These are phyloP conservation scores for Poecile atricapillus DNA, from an alignment of 2,113 vertebrate genomes.

Conservation along the genomic window DNA sequence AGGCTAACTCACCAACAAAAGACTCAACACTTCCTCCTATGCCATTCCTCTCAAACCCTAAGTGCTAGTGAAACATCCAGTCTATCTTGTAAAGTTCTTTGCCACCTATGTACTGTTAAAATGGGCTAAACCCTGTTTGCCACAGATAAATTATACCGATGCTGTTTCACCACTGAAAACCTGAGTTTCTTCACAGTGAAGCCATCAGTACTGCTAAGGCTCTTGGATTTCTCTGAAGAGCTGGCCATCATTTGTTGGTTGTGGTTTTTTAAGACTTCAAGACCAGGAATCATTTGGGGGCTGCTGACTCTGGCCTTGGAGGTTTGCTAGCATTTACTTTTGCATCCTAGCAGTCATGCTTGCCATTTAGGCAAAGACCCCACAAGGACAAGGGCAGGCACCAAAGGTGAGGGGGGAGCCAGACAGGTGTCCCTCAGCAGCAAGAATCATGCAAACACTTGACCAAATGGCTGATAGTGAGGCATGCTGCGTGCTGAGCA, in stretches of 20 bases:
- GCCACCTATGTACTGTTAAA: background rate
- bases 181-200: background rate
- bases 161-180: background rate
- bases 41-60: background rate
- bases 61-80: background rate
- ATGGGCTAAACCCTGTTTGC: background rate
- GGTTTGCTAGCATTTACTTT: background rate
- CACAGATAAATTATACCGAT: background rate
- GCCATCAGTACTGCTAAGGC: background rate
- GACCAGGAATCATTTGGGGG: background rate
- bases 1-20: background rate
- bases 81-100: background rate
- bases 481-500: background rate
- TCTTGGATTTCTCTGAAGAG: background rate
- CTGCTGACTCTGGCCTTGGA: background rate
- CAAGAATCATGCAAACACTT: background rate
- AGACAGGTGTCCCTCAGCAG: background rate
- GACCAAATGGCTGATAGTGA: background rate
- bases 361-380: background rate
- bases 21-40: background rate
- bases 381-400: background rate
- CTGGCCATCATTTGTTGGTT: background rate
- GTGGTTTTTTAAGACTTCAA: background rate
- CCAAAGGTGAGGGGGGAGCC: background rate
- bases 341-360: background rate